Evolutionary conservation across 2,888 invertebrate genomes (phyloP).

Genomic region (Tachystola acroxantha): DNA sequence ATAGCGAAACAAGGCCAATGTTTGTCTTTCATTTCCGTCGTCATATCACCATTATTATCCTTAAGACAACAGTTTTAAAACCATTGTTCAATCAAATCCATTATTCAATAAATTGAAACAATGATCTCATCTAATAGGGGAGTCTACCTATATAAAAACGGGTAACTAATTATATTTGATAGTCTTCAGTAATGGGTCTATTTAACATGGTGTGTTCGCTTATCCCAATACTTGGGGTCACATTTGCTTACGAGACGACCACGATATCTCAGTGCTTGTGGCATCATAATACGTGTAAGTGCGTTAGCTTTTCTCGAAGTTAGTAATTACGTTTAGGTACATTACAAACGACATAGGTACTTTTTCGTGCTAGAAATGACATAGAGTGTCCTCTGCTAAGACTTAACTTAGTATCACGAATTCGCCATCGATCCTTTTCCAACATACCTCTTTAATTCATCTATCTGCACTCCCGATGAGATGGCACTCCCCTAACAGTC

Average conservation of each 20-base stretch:
- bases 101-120: not conserved
- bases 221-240: not conserved
- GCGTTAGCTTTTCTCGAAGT: no score
- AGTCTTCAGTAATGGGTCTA: not conserved
- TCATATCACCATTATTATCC: not conserved
- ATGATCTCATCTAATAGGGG: not conserved
- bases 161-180: not conserved
- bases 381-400: no score
- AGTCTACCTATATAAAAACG: not conserved
- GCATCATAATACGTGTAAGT: conserved; percentile 51
- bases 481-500: no score
- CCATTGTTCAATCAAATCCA: not conserved
- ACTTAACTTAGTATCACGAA: no score
- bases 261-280: conserved; percentile 32
- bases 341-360: no score
- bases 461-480: no score
- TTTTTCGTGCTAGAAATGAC: no score
- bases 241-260: not conserved
- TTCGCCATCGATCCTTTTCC: no score
- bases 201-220: not conserved
- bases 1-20: no score
- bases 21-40: not conserved
- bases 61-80: not conserved
- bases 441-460: no score
- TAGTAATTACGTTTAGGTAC: no score